Evolutionary conservation across 2,888 invertebrate species (phyloP).

Genomic region (Sthenelais limicola): DNA sequence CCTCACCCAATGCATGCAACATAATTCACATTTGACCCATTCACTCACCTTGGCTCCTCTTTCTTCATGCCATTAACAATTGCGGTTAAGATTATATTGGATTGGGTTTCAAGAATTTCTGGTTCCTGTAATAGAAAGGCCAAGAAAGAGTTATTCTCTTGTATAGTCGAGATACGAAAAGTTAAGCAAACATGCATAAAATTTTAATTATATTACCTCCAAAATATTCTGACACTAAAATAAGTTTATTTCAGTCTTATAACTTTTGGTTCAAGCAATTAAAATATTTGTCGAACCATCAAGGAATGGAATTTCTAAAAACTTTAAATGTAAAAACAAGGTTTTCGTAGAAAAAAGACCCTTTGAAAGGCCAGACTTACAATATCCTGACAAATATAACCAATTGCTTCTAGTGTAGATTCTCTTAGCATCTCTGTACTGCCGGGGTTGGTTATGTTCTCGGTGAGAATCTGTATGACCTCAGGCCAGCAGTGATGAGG

Average conservation of each 20-base stretch:
- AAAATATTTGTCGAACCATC: no score
- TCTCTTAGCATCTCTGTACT: slow-evolving; percentile 96
- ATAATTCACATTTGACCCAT: no score
- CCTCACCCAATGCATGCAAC: no score
- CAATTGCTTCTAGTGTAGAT: slow-evolving; percentile 97
- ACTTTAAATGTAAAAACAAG: no score
- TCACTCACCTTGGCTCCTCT: slow-evolving; percentile 82
- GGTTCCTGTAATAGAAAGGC: slow-evolving; percentile 76
- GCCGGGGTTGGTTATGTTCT: slow-evolving; percentile 85
- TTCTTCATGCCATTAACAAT: slow-evolving; percentile 99
- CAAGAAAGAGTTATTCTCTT: neutral
- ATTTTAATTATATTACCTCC: no score
- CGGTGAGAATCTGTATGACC: slow-evolving; percentile 87
- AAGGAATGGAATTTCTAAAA: no score
- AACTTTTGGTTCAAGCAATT: no score
- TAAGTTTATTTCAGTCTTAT: no score
- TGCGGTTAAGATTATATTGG: slow-evolving; percentile 97
- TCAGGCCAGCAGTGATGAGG: slow-evolving; percentile 94
- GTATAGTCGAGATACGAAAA: no score
- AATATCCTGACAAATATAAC: slow-evolving; percentile 99
- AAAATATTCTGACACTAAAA: no score
- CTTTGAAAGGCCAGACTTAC: slow-evolving; percentile 62
- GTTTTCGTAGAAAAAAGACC: no score
- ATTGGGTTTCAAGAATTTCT: slow-evolving; percentile 90
- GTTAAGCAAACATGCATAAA: no score